These are phyloP conservation scores for Okamejei kenojei DNA, from an alignment of 2,797 vertebrate species.

Conservation along the genomic window DNA sequence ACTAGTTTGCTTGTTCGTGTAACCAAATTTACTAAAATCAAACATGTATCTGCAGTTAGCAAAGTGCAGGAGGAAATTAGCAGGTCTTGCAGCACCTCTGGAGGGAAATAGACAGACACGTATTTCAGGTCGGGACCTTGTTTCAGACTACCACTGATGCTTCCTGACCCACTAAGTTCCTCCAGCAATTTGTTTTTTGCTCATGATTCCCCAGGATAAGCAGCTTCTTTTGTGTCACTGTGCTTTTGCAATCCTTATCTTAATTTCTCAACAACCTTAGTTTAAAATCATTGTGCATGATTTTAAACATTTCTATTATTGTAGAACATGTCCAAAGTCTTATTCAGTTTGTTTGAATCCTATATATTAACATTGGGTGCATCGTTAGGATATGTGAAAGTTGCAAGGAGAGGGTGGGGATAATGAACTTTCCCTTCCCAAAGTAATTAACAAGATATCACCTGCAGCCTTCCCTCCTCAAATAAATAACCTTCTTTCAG, in stretches of 20 bases:
- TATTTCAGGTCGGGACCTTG: too few species aligned
- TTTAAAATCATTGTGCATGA: background rate
- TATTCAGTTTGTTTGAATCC: background rate
- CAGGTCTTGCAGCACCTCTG: too few species aligned
- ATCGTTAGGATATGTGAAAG: background rate
- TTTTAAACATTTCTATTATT: background rate
- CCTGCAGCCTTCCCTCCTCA: background rate
- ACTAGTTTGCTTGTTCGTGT: background rate
- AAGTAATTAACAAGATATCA: background rate
- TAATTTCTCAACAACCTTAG: background rate
- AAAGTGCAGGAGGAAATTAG: too few species aligned
- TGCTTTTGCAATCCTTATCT: background rate
- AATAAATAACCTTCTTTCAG: background rate
- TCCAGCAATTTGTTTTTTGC: too few species aligned
- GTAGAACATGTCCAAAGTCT: background rate
- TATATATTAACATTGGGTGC: background rate
- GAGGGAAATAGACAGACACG: too few species aligned
- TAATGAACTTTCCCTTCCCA: background rate
- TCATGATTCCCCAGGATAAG: too few species aligned
- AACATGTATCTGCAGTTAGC: background rate
- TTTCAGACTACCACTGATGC: too few species aligned
- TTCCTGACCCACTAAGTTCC: too few species aligned
- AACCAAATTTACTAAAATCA: background rate
- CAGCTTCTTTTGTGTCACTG: too few species aligned
- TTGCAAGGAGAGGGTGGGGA: background rate